Evolutionary conservation across 2,888 invertebrate species (phyloP), one percentile per base, ranked within the genome.

Genomic region (Cryptophagus acutangulus): DNA sequence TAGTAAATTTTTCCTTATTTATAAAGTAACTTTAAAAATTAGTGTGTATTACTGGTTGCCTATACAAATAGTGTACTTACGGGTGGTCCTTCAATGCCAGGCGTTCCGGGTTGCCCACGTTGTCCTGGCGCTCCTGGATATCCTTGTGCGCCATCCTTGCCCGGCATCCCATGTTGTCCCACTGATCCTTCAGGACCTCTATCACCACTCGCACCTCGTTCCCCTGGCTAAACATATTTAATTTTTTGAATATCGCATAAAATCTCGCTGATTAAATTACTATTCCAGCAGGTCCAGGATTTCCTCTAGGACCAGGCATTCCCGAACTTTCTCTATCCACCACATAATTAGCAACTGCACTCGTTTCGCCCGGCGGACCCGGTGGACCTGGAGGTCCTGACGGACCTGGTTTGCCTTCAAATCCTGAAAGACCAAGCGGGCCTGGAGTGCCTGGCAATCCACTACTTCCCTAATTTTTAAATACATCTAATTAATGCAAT

Each of bases 101-200:
- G 75, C 48, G 74, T 68, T 46, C 83, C 83, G 1, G 77, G 70
- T 42, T 74, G 74, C 17, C 81, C 81, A 45, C 74, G 69, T 45
- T 71, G 71, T 37, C 82, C 82, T 5, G 75, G 71, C 12, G 72
- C 63, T 17, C 82, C 82, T 29, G 75, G 74, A 12, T 72, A 59
- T 33, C 82, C 82, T 20, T 75, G 69, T 2, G 72, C 67, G 33
- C 76, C 75, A 37, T 74, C 71, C 51, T 76, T 74, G 14, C 82
- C 81, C 2, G 74, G 71, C 36, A 73, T 69, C 37, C 82, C 83
- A 1, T 76, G 72, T 15, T 69, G 57, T 25, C 82, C 82, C 9
- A 71, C 62, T 30, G 70, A 67, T 25, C 82, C 81, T 46, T 65
- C 71, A 9, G 75, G 71, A 4, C 78, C 77, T 49, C 76, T 65